Conservation (phyloP, 2,113 vertebrate genomes). For the Phocoena phocoena region DNA sequence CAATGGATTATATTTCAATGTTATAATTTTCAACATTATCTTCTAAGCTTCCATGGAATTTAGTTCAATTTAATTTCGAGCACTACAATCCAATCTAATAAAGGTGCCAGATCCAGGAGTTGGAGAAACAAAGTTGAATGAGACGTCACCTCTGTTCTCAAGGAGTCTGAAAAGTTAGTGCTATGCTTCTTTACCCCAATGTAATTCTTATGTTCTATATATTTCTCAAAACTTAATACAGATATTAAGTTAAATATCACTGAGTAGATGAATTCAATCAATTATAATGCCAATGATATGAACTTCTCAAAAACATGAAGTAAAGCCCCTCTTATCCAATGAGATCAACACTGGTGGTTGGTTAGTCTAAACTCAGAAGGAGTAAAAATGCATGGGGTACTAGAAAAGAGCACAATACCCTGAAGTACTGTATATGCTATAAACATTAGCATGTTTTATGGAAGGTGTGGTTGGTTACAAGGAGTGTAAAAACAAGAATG, state of each 20-base stretch:
- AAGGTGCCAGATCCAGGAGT: not conserved
- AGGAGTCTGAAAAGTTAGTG: not conserved
- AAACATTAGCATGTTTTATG: not conserved
- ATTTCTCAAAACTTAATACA: not conserved
- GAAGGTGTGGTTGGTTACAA: not conserved
- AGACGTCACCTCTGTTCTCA: not conserved
- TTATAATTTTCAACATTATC: not conserved
- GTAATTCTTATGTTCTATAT: not conserved
- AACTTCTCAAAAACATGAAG: not conserved
- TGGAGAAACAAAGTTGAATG: not conserved
- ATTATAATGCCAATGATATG: not conserved
- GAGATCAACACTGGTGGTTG: not conserved
- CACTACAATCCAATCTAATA: not conserved
- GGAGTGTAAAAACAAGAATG: not conserved
- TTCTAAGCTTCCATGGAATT: conserved; percentile 19
- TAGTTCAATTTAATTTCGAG: conserved; percentile 34
- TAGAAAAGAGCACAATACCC: not conserved
- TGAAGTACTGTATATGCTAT: not conserved
- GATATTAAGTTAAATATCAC: not conserved
- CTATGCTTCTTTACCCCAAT: not conserved
- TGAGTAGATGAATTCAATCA: not conserved
- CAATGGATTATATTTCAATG: not conserved
- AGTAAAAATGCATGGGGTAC: not conserved
- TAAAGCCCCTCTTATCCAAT: not conserved
- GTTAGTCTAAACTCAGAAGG: not conserved